phyloP scores from a whole-genome alignment of 2,113 vertebrate genomes.

The Amblyopsis rosae region DNA sequence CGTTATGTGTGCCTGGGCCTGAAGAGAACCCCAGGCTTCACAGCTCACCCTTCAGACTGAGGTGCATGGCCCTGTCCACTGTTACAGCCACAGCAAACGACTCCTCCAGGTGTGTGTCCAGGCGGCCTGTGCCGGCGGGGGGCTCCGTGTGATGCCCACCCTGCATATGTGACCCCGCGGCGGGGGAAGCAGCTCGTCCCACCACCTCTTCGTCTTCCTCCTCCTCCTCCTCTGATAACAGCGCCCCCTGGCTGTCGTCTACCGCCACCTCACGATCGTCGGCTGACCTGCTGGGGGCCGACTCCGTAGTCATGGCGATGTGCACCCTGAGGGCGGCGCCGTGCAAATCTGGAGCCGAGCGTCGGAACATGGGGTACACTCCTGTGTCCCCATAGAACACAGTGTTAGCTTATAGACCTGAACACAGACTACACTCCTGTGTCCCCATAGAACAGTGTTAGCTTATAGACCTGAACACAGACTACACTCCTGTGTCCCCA shows the following conservation, averaged over 20 bases:
- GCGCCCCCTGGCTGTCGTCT: slow-evolving; percentile 70
- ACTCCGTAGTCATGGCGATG: slow-evolving; percentile 62
- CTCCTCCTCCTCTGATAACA: slow-evolving; percentile 34
- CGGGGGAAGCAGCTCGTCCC: slow-evolving; percentile 6
- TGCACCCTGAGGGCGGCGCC: slow-evolving; percentile 90
- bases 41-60: slow-evolving; percentile 87
- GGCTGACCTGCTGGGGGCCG: slow-evolving; percentile 12
- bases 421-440: neutral
- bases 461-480: slow-evolving; percentile 76
- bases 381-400: slow-evolving; percentile 73
- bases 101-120: slow-evolving; percentile 48
- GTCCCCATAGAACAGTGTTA: neutral
- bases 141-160: slow-evolving; percentile 38
- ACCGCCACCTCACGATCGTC: slow-evolving; percentile 38
- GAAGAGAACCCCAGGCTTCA: neutral
- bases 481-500: slow-evolving; percentile 85
- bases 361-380: slow-evolving; percentile 88
- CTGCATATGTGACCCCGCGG: slow-evolving; percentile 19
- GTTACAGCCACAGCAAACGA: slow-evolving; percentile 82
- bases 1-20: too few species aligned
- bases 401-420: neutral
- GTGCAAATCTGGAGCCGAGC: slow-evolving; percentile 82
- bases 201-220: slow-evolving; percentile 25
- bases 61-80: slow-evolving; percentile 92
- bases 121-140: slow-evolving; percentile 14